Evolutionary conservation across 2,797 vertebrate species (phyloP), one percentile per base, ranked within the genome.

Genomic region (Tenualosa thibaudeaui): DNA sequence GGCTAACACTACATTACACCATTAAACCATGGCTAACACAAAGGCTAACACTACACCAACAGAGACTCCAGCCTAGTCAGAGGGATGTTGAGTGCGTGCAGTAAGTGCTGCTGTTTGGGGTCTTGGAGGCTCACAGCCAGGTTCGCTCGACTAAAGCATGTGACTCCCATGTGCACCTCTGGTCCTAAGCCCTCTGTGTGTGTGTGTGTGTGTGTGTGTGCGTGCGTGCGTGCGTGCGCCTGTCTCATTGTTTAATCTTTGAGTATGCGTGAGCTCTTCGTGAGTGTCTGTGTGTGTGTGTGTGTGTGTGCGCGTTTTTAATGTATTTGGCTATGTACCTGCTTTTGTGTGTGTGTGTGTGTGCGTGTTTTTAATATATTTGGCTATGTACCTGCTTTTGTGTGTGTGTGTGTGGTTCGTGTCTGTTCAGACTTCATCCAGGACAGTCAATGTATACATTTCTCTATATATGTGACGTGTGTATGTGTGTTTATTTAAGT

Each of bases 121-220:
- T 58, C 56, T 22, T 4, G 19, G 56, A n/a, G 56, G 56, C 56
- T 19, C 56, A 5, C 1, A 19, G 56, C 56, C 19, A 58, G 56
- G 31, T 31, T 31, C 31, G 19, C 56, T 58, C 17, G 5, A 19
- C 56, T 58, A 19, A 87, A 91, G 92, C 93, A 94, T 93, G 93
- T 93, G 94, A 94, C 92, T 95, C 94, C 89, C 93, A 94, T 93
- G 94, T 94, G 91, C 83, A 90, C 91, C 92, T 91, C 94, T 95
- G 95, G 95, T 93, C 8, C 83, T 83, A 84, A 71, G 92, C 94
- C 95, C 92, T 94, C 93, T 93, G 93, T 94, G 94, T 94, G 94
- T 94, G 3, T 65, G 60, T 68, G 24, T 68, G 65, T 68, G 24
- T 68, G 62, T 68, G 7, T 15, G 65, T 17, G 24, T 40, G 65